Conservation (phyloP, 1,140 invertebrate species). For the Polypedilum vanderplanki region DNA sequence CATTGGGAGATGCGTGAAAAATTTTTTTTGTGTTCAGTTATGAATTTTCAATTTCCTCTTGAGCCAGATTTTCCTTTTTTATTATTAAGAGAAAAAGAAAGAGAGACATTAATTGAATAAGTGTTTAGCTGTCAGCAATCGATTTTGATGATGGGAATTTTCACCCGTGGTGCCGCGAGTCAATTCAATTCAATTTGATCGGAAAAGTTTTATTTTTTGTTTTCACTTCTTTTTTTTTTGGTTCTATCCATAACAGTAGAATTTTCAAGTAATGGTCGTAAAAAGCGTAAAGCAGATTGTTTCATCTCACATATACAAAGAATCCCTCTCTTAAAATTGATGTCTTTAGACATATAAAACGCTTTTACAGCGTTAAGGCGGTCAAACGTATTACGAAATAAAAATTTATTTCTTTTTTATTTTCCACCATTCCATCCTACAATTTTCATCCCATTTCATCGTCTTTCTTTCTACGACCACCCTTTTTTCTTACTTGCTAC, state of each 20-base stretch:
- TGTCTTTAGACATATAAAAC: constrained; percentile 13
- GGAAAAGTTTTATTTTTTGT: not conserved
- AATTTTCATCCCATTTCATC: not conserved
- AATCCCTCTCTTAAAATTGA: not conserved
- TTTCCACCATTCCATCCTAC: constrained; percentile 7
- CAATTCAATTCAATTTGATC: constrained; percentile 15
- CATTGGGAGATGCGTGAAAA: not conserved
- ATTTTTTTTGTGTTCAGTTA: not conserved
- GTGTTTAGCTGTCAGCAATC: constrained; percentile 22
- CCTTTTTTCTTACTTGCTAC: constrained; percentile 3
- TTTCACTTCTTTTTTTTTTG: not conserved
- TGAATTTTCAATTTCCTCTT: constrained; percentile 7
- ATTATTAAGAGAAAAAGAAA: not conserved
- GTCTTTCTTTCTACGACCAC: not conserved
- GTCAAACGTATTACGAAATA: constrained; percentile 23
- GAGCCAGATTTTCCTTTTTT: not conserved
- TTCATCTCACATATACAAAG: not conserved
- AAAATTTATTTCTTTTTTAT: constrained; percentile 26
- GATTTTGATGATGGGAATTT: constrained; percentile 28
- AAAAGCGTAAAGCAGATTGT: constrained; percentile 27
- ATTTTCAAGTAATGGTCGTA: not conserved
- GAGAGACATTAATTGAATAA: constrained; percentile 24
- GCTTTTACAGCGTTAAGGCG: constrained; percentile 25
- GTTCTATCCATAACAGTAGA: not conserved
- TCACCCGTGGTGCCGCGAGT: not conserved